These are phyloP conservation scores for Caenorhabditis sp. DNA, from an alignment of 2,888 invertebrate genomes.

Conservation along the genomic window DNA sequence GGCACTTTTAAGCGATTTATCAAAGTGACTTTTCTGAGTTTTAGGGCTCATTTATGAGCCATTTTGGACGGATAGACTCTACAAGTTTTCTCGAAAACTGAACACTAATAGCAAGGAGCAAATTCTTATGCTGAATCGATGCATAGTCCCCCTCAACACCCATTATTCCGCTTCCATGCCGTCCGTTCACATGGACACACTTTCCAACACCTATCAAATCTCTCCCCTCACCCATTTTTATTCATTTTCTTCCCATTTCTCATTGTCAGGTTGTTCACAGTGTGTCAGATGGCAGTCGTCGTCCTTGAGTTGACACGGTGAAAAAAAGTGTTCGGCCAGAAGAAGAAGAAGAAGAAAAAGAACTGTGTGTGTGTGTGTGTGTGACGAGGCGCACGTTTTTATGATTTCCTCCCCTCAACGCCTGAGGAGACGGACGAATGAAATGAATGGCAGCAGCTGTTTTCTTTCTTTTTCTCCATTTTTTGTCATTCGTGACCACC, in stretches of 20 bases:
- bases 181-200: neutral
- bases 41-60: too few species aligned
- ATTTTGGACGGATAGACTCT: too few species aligned
- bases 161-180: neutral
- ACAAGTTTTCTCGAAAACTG: too few species aligned
- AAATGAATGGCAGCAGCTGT: constrained; percentile 44
- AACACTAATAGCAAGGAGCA: too few species aligned
- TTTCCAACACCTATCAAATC: neutral
- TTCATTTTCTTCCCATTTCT: neutral
- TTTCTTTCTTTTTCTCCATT: neutral
- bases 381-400: constrained; percentile 18
- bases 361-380: too few species aligned
- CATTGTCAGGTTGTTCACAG: neutral
- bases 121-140: too few species aligned
- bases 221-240: neutral
- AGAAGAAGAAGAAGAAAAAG: constrained; percentile 1
- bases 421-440: too few species aligned
- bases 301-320: neutral
- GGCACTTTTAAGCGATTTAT: too few species aligned
- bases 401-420: constrained; percentile 25
- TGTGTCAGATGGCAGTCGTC: too few species aligned
- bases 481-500: neutral
- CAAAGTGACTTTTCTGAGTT: too few species aligned
- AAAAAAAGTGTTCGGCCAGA: neutral
- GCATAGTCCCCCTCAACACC: too few species aligned